Percentiles rank a stretch among this genome's conserved stretches.
Conservation (phyloP, 2,797 vertebrate species). For the Platalea minor region DNA sequence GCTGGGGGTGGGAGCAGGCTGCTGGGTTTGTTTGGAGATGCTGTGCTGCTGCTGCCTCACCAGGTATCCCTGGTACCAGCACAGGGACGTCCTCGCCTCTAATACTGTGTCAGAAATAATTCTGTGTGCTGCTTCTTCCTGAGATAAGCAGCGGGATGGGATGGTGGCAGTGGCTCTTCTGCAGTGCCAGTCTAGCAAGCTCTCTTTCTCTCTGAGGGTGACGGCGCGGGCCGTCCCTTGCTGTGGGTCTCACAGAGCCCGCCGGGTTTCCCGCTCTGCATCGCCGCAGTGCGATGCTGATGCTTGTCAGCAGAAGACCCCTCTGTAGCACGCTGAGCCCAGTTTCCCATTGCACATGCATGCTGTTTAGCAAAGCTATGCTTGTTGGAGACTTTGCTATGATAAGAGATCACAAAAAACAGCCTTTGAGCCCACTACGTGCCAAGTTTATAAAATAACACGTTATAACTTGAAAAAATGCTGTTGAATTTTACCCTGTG, state of each 20-base stretch:
- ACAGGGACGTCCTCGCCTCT: not conserved
- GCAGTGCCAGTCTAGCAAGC: not conserved
- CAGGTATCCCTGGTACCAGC: not conserved
- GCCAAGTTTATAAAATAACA: not conserved
- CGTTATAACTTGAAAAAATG: not conserved
- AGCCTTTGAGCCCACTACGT: not conserved
- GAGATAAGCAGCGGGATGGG: not conserved
- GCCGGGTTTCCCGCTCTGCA: not conserved
- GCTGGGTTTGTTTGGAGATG: not conserved
- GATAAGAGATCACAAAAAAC: not conserved
- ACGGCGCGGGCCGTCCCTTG: fast-evolving
- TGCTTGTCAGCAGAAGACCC: not conserved
- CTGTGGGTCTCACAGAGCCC: not conserved
- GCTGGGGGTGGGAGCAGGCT: not conserved
- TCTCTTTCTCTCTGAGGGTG: not conserved
- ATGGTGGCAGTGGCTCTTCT: not conserved
- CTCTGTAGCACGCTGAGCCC: not conserved
- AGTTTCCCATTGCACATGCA: not conserved
- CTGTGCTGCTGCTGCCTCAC: not conserved
- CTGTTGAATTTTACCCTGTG: not conserved
- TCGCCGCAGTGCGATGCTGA: not conserved
- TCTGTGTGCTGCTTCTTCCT: not conserved
- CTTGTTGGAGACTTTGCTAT: not conserved
- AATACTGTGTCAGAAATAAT: not conserved
- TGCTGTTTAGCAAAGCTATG: not conserved